Evolutionary conservation across 2,888 invertebrate species (phyloP).

Genomic region (Cerastis rubricosa): DNA sequence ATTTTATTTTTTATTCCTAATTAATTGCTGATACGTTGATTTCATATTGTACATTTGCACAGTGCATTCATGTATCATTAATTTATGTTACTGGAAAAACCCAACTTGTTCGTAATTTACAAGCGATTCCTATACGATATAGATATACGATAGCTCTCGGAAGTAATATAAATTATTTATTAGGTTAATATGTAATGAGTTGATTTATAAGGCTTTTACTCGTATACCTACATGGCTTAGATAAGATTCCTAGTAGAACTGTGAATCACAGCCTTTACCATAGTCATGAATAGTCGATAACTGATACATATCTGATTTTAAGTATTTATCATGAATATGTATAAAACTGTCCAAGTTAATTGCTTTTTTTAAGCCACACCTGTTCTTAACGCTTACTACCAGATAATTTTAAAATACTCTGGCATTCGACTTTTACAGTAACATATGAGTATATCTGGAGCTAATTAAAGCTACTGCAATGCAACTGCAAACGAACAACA

Average conservation of each 20-base stretch:
- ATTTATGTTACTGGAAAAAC: constrained; percentile 18
- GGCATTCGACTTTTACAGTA: constrained; percentile 16
- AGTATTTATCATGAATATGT: neutral
- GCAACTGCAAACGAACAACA: constrained; percentile 6
- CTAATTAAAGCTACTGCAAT: constrained; percentile 34
- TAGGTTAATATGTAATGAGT: constrained; percentile 31
- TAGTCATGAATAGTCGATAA: neutral
- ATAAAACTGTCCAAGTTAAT: neutral
- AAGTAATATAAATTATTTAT: constrained; percentile 33
- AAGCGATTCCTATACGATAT: neutral
- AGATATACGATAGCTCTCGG: constrained; percentile 10
- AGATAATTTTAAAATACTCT: neutral
- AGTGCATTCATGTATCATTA: constrained; percentile 2
- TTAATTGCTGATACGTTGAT: constrained; percentile 7
- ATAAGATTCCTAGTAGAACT: constrained; percentile 1
- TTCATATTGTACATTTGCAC: constrained; percentile 10
- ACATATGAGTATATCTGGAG: neutral
- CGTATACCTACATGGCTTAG: constrained; percentile 5
- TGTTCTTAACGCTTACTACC: neutral
- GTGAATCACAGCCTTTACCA: constrained; percentile 2
- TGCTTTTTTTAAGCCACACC: constrained; percentile 1
- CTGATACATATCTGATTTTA: constrained; percentile 8
- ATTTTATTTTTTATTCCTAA: constrained; percentile 14
- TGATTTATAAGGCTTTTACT: constrained; percentile 25
- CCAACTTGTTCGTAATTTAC: constrained; percentile 13